phyloP scores from a whole-genome alignment of 92 coral and sea anemone species.

The Chrysogorgia sp. region DNA sequence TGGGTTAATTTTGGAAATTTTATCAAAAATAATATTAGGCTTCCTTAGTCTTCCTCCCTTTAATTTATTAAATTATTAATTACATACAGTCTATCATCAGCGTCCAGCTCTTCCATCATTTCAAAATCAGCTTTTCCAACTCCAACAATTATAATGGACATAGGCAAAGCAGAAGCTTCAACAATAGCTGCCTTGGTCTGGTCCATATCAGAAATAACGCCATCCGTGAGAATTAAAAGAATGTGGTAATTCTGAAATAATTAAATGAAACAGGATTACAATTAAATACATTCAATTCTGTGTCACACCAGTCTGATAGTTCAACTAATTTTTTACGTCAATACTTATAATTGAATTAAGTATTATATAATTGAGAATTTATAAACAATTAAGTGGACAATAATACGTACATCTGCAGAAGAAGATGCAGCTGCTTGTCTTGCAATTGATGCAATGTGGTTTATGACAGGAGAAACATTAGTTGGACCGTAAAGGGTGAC shows the following conservation, averaged over 20 bases:
- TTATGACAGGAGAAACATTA: slow-evolving; percentile 85
- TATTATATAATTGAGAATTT: no score
- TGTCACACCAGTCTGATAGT: not conserved
- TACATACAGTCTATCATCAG: slow-evolving; percentile 92
- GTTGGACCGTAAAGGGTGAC: slow-evolving; percentile 94
- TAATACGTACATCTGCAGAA: slow-evolving; percentile 72
- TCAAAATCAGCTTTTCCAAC: slow-evolving; percentile 91
- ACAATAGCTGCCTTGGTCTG: slow-evolving; percentile 88
- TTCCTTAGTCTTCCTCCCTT: no score
- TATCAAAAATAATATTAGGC: not conserved
- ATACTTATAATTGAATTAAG: no score
- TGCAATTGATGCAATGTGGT: slow-evolving; percentile 87
- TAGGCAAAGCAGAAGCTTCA: slow-evolving; percentile 86
- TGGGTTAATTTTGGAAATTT: no score
- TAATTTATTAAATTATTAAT: no score
- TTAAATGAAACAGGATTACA: no score
- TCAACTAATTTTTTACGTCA: not conserved
- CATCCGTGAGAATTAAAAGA: slow-evolving; percentile 87
- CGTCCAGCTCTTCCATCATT: slow-evolving; percentile 98
- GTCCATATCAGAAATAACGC: slow-evolving; percentile 96
- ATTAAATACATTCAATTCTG: not conserved
- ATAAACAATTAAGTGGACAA: no score
- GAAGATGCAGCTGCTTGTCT: slow-evolving; percentile 73
- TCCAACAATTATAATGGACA: slow-evolving; percentile 97
- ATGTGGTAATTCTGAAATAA: slow-evolving; percentile 79